Base-by-base conservation (phyloP, 1,140 invertebrate genomes). In the Aphelenchoides besseyi region DNA sequence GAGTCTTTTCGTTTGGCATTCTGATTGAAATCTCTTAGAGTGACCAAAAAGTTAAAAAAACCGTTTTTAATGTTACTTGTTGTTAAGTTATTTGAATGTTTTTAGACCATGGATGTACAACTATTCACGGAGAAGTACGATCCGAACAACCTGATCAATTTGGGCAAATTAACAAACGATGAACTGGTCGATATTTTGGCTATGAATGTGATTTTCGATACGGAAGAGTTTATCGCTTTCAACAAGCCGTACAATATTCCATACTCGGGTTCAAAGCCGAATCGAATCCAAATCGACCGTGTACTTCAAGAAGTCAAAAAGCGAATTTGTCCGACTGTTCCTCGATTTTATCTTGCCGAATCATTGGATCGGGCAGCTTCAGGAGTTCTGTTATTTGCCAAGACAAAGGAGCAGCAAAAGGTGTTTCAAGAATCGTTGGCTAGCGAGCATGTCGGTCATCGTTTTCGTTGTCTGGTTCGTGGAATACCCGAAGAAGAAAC, bases 221-320 rank as follows among this genome's bases (percentile, higher is more conserved):
- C 63, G 0, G 63, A 37, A 26, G 63, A 66, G 16, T 32, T 66
- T 9, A 37, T 66, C 32, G 63, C 63, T 0, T 29, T 66, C 30
- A 32, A 66, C 36, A 66, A 66, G 63, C 63, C 63, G 26, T 12
- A 12, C 0, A 30, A n/a, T 23, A 12, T 66, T 12, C 32, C 63
- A n/a, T 66, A 66, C 36, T 66, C 63, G 12, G 63, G 63, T n/a
- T 66, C 63, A 1, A 66, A 66, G 63, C 16, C 32, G 12, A 29
- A 12, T 0, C n/a, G 26, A 53, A 18, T 23, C 12, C 16, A 66
- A 32, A 53, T 66, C 36, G 63, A 66, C 30, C 30, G 63, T 23
- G 63, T 66, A n/a, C 36, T 66, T 37, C 36, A 53, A 28, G 63
- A 37, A 12, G 28, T 66, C 16, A 66, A 66, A 3, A 53, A 66